Evolutionary conservation across 1,140 invertebrate genomes (phyloP).

Genomic region (Hyposmocoma kahamanoa): DNA sequence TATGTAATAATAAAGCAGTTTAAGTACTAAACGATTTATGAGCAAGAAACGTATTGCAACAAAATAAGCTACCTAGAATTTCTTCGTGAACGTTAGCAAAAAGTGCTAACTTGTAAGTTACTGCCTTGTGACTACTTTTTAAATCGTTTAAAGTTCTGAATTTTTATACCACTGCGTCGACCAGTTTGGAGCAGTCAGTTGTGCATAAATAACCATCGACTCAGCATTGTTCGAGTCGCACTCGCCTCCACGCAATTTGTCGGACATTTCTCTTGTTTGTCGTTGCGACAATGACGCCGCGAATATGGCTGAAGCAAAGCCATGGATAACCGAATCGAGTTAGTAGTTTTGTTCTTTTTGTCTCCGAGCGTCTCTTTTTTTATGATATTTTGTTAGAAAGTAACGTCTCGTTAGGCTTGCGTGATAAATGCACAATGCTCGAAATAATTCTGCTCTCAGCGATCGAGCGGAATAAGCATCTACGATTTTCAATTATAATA

Average conservation of each 20-base stretch:
- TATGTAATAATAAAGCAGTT: neutral
- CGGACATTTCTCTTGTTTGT: slow-evolving; percentile 57
- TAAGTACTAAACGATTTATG: too few relatives aligned
- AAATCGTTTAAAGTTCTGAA: slow-evolving; percentile 14
- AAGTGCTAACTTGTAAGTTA: slow-evolving; percentile 1
- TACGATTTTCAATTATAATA: neutral
- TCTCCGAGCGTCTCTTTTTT: slow-evolving; percentile 10
- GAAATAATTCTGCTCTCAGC: slow-evolving; percentile 19
- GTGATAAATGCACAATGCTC: slow-evolving; percentile 17
- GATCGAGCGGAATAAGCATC: slow-evolving; percentile 5
- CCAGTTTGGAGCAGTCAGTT: slow-evolving; percentile 32
- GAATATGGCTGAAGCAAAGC: slow-evolving; percentile 47
- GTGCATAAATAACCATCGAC: slow-evolving; percentile 49
- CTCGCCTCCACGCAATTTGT: slow-evolving; percentile 57
- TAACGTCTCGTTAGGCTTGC: slow-evolving; percentile 35
- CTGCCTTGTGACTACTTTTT: slow-evolving; percentile 12
- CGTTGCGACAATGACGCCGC: slow-evolving; percentile 44
- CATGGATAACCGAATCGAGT: slow-evolving; percentile 48
- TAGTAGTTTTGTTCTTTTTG: slow-evolving; percentile 45
- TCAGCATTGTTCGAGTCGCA: slow-evolving; percentile 39
- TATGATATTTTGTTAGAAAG: slow-evolving; percentile 15
- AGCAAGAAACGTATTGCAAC: neutral
- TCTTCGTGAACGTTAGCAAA: neutral
- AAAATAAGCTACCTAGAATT: neutral
- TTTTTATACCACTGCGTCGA: slow-evolving; percentile 22